These are phyloP conservation scores for Erinaceus europaeus DNA, from an alignment of 2,113 vertebrate genomes.

Conservation along the genomic window DNA sequence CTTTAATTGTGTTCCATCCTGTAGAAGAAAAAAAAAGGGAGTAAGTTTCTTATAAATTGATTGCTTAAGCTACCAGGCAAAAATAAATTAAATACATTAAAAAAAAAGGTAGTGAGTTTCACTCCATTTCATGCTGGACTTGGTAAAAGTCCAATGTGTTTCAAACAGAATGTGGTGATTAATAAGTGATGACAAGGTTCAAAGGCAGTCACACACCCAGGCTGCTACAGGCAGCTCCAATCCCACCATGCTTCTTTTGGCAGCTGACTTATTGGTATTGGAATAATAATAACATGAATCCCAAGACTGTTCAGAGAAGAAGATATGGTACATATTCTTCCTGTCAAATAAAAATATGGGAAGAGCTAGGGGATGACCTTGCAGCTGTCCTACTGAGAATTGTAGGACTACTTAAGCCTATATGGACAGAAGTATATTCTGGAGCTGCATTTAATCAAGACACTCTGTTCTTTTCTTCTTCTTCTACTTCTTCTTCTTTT, in stretches of 20 bases:
- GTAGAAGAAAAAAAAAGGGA: background rate
- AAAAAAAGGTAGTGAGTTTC: background rate
- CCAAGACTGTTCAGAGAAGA: background rate
- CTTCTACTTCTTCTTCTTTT: slow-evolving; percentile 1
- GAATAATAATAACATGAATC: background rate
- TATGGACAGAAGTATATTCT: background rate
- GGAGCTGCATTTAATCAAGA: background rate
- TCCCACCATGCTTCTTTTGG: background rate
- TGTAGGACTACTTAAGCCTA: background rate
- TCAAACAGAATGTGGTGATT: background rate
- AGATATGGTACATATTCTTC: background rate
- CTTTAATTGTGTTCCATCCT: background rate
- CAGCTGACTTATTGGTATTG: background rate
- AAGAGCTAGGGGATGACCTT: background rate
- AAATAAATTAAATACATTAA: background rate
- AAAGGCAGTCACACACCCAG: background rate
- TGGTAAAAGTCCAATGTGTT: slow-evolving; percentile 11
- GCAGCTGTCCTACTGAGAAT: background rate
- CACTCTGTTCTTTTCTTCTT: background rate
- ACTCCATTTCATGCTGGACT: background rate
- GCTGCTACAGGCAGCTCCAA: background rate
- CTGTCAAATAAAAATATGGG: slow-evolving; percentile 23
- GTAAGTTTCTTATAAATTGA: background rate
- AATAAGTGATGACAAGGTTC: slow-evolving; percentile 20
- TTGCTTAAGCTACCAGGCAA: slow-evolving; percentile 25